These are phyloP conservation scores for Podarcis cretensis DNA, from an alignment of 2,113 vertebrate species.

Conservation along the genomic window DNA sequence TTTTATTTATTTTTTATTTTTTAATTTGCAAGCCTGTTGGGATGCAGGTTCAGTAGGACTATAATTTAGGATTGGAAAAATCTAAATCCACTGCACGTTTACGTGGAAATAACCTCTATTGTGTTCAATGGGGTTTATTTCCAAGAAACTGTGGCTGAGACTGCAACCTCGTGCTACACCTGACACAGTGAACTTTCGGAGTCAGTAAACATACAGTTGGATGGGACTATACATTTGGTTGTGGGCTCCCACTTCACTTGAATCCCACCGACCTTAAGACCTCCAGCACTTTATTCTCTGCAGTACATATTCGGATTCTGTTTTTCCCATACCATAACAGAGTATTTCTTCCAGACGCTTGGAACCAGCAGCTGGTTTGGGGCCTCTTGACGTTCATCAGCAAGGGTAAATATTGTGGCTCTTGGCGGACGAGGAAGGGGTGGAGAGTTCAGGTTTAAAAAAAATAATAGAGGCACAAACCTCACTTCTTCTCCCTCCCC, in stretches of 20 bases:
- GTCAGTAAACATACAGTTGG: neutral
- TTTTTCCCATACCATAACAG: neutral
- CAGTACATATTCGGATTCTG: neutral
- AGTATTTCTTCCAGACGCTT: neutral
- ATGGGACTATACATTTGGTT: neutral
- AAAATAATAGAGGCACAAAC: neutral
- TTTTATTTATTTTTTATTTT: neutral
- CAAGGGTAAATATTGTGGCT: neutral
- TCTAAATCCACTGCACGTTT: neutral
- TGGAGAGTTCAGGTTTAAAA: neutral
- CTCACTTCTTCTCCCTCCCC: neutral
- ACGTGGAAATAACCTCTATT: neutral
- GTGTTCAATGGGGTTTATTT: neutral
- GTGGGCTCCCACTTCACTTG: neutral
- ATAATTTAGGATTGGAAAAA: neutral
- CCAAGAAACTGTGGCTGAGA: neutral
- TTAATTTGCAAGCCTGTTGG: neutral
- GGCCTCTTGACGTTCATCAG: neutral
- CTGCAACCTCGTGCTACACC: neutral
- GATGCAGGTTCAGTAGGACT: neutral
- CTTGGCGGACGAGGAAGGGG: too few relatives aligned
- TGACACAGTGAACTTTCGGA: neutral
- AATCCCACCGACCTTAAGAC: neutral
- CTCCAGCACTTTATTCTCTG: neutral
- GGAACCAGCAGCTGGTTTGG: neutral